A percentile compares a stretch with the other conserved stretches of the same genome.
Conservation (phyloP, 2,888 invertebrate species). For the Amphipoea lucens region DNA sequence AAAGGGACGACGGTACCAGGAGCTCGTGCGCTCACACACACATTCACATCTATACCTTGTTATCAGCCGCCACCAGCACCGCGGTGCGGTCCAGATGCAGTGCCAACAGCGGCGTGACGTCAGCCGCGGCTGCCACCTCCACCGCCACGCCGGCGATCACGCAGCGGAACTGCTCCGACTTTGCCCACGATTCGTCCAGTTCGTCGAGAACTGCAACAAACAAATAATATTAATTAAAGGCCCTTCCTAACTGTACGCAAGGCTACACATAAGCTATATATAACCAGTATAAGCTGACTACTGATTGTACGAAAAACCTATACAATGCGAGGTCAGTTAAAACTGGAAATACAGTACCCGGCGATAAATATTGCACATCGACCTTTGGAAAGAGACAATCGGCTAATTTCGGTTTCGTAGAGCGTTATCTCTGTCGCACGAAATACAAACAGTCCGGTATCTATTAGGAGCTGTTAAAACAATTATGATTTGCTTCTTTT, state of each 20-base stretch:
- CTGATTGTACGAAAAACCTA: too few relatives aligned
- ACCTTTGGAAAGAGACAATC: too few relatives aligned
- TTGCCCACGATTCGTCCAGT: conserved; percentile 22
- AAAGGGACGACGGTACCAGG: neutral
- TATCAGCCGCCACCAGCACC: conserved; percentile 68
- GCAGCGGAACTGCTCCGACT: conserved; percentile 68
- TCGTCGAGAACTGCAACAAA: conserved; percentile 53
- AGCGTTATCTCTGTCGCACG: too few relatives aligned
- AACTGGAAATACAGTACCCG: too few relatives aligned
- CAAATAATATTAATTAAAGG: neutral
- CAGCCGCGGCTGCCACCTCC: conserved; percentile 73
- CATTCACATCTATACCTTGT: conserved; percentile 62
- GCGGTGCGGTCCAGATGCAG: conserved; percentile 77
- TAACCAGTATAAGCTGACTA: neutral
- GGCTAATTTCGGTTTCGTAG: too few relatives aligned
- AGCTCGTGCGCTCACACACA: neutral
- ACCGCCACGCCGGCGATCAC: conserved; percentile 73
- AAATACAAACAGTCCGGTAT: too few relatives aligned
- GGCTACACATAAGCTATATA: neutral
- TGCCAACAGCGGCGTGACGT: conserved; percentile 76
- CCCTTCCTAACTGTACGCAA: too few relatives aligned
- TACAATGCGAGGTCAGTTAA: too few relatives aligned
- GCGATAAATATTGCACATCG: too few relatives aligned
- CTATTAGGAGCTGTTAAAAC: too few relatives aligned
- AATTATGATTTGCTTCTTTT: too few relatives aligned